Conservation (phyloP, 2,888 invertebrate genomes). For the Caprella mutica region DNA sequence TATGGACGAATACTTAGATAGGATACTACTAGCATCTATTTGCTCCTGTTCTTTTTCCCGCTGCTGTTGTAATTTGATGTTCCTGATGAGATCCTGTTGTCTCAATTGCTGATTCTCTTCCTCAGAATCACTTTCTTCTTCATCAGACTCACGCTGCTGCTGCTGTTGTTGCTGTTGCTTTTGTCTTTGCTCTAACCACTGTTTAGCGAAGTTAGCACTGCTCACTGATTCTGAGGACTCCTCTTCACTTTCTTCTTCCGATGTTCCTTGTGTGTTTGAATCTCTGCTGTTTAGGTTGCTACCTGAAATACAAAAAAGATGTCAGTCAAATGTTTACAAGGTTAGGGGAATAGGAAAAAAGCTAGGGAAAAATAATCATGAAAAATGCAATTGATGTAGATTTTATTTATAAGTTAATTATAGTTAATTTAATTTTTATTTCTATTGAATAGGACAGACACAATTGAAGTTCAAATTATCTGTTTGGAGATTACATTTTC, state of each 20-base stretch:
- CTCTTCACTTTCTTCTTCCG: background rate
- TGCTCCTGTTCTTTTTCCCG: background rate
- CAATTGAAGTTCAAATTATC: no score
- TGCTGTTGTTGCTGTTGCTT: slow-evolving; percentile 2
- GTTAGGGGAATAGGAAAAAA: no score
- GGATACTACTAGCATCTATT: background rate
- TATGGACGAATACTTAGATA: slow-evolving; percentile 3
- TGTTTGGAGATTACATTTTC: no score
- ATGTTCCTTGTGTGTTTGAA: no score
- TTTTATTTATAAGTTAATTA: no score
- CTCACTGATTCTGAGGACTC: background rate
- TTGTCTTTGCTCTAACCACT: slow-evolving; percentile 6
- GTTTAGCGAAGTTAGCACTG: background rate
- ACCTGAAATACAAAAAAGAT: no score
- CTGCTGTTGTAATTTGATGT: background rate
- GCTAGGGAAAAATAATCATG: no score
- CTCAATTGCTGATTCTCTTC: background rate
- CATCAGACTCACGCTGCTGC: background rate
- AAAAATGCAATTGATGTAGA: no score
- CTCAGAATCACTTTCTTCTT: background rate
- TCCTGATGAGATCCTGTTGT: background rate
- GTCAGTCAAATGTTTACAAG: no score
- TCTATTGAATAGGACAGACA: no score
- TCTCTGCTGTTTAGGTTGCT: no score
- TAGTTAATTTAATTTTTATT: no score